These are phyloP conservation scores for Fragum whitleyi DNA, from an alignment of 2,888 invertebrate species.

Conservation along the genomic window DNA sequence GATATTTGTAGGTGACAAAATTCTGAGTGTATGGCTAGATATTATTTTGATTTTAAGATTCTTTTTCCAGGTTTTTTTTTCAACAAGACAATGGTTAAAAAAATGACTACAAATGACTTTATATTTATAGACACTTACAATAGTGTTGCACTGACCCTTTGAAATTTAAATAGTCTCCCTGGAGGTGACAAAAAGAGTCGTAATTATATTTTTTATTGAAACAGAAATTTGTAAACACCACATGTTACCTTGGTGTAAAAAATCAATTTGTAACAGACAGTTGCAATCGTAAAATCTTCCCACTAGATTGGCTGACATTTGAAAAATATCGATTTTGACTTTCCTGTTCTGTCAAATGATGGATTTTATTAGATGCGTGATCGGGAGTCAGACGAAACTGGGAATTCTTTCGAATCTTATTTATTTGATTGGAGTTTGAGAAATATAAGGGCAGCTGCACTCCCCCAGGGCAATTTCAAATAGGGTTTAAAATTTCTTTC, in stretches of 20 bases:
- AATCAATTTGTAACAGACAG: constrained; percentile 31
- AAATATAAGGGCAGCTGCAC: too few species aligned
- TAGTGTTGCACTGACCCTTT: too few species aligned
- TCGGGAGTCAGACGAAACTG: background rate
- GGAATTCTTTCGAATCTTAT: background rate
- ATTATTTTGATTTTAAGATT: too few species aligned
- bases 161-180: too few species aligned
- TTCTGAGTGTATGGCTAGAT: background rate
- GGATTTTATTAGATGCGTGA: constrained; percentile 7
- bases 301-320: background rate
- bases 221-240: constrained; percentile 8
- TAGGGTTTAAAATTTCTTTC: too few species aligned
- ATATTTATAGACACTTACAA: too few species aligned
- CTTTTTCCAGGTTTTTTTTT: too few species aligned
- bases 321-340: constrained; percentile 17
- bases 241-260: constrained; percentile 22
- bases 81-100: too few species aligned
- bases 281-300: constrained; percentile 3
- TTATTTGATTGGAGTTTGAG: background rate
- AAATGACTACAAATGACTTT: too few species aligned
- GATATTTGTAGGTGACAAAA: background rate
- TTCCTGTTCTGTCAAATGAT: constrained; percentile 10
- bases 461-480: too few species aligned
- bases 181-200: background rate
- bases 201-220: background rate